Evolutionary conservation across 2,888 invertebrate genomes (phyloP).

Genomic region (Osmoderma eremita): DNA sequence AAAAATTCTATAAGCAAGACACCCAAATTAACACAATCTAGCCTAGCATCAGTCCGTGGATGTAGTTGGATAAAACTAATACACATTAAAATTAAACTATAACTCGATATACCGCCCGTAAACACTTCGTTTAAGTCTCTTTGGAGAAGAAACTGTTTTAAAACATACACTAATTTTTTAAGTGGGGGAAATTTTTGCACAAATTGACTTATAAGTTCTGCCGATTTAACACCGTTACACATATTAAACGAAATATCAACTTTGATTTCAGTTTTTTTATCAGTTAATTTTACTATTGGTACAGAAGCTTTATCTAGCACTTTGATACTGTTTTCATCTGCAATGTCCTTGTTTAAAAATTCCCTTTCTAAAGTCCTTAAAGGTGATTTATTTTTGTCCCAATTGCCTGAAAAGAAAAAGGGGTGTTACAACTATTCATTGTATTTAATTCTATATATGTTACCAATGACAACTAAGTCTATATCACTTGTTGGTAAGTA

Average conservation of each 20-base stretch:
- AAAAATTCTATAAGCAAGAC: slow-evolving; percentile 96
- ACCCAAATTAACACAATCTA: slow-evolving; percentile 76
- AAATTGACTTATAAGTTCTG: slow-evolving; percentile 92
- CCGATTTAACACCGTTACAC: slow-evolving; percentile 96
- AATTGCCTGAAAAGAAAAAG: slow-evolving; percentile 71
- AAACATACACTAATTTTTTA: slow-evolving; percentile 93
- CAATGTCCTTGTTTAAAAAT: slow-evolving; percentile 88
- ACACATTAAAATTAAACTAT: slow-evolving; percentile 97
- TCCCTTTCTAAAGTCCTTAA: slow-evolving; percentile 91
- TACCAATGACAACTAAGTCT: slow-evolving; percentile 72
- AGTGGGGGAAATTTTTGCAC: slow-evolving; percentile 89
- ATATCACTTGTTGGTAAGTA: slow-evolving; percentile 96
- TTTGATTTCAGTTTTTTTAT: slow-evolving; percentile 85
- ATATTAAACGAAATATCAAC: slow-evolving; percentile 99
- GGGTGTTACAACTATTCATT: no score
- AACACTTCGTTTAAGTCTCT: slow-evolving; percentile 99
- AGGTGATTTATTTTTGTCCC: slow-evolving; percentile 74
- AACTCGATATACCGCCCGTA: slow-evolving; percentile 98
- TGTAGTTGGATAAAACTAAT: slow-evolving; percentile 96
- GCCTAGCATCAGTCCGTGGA: slow-evolving; percentile 77
- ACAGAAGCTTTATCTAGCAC: slow-evolving; percentile 98
- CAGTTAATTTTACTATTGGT: slow-evolving; percentile 97
- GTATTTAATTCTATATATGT: slow-evolving; percentile 47
- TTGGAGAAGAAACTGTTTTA: slow-evolving; percentile 98
- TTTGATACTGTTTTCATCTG: slow-evolving; percentile 89